A percentile compares a stretch with the other conserved stretches of the same genome.
phyloP scores from a whole-genome alignment of 2,888 invertebrate species.

The Parnassius glacialis region DNA sequence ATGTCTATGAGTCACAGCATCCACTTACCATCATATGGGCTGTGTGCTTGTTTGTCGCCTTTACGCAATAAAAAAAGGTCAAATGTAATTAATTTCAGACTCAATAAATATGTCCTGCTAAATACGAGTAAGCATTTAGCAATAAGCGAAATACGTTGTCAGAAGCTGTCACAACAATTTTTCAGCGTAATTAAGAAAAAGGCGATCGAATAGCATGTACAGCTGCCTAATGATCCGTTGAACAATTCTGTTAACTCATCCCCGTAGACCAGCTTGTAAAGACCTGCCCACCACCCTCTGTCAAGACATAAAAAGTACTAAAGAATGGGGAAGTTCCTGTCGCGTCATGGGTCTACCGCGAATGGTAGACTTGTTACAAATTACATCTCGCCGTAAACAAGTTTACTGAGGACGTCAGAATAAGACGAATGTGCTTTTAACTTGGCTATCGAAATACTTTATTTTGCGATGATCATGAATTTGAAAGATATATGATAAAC shows the following conservation, averaged over 20 bases:
- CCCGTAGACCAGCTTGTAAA: conserved; percentile 33
- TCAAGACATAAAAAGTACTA: conserved; percentile 2
- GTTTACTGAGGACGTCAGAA: conserved; percentile 50
- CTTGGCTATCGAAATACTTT: conserved; percentile 38
- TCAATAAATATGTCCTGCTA: no score
- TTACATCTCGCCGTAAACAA: conserved; percentile 53
- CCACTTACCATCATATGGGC: no score
- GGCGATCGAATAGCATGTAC: conserved; percentile 18
- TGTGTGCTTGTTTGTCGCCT: no score
- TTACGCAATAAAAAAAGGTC: no score
- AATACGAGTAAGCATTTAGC: no score
- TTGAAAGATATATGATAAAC: no score
- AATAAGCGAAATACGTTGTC: background rate
- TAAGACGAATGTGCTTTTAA: conserved; percentile 58
- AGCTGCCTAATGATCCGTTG: conserved; percentile 58
- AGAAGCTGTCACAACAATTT: conserved; percentile 13
- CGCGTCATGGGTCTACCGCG: conserved; percentile 29
- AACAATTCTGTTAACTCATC: conserved; percentile 63
- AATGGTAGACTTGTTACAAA: conserved; percentile 44
- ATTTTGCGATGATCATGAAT: conserved; percentile 1
- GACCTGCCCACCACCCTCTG: conserved; percentile 32
- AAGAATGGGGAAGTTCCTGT: conserved; percentile 10
- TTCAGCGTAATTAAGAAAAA: conserved; percentile 24
- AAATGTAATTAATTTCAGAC: no score
- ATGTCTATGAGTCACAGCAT: no score